A percentile compares a stretch with the other conserved stretches of the same genome.
Evolutionary conservation across 2,888 invertebrate genomes (phyloP).

Genomic region (Salpingus planirostris): DNA sequence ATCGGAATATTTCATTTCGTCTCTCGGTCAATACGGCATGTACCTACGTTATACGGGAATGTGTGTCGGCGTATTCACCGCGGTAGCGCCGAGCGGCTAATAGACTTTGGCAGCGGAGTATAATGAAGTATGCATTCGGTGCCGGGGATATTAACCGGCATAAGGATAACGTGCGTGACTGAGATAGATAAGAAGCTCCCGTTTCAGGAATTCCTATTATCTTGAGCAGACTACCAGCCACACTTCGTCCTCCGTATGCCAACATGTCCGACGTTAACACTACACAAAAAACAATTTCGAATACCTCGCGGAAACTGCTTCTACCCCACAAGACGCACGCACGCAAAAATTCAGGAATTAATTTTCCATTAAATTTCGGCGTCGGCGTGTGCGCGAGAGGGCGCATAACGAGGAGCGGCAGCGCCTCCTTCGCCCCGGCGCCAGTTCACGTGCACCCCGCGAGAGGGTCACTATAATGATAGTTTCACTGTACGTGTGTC

Average conservation of each 20-base stretch:
- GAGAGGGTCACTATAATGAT: too few species aligned
- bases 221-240: constrained; percentile 12
- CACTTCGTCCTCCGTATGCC: constrained; percentile 12
- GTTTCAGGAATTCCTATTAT: constrained; percentile 17
- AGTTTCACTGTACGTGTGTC: too few species aligned
- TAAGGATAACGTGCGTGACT: constrained; percentile 16
- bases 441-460: too few species aligned
- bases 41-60: constrained; percentile 15
- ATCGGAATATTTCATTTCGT: constrained; percentile 11
- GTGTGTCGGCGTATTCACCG: constrained; percentile 9
- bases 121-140: constrained; percentile 27
- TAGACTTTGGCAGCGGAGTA: constrained; percentile 19
- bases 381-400: too few species aligned
- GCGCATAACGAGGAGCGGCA: too few species aligned
- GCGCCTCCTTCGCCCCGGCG: too few species aligned
- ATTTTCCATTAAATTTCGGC: too few species aligned
- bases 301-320: too few species aligned
- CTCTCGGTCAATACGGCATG: constrained; percentile 5
- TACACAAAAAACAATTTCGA: constrained; percentile 14
- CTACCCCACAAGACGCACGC: too few species aligned
- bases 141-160: constrained; percentile 17
- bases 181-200: constrained; percentile 16
- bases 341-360: too few species aligned
- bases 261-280: constrained; percentile 15
- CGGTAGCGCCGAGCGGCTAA: constrained; percentile 18